Conservation (phyloP, 1,140 invertebrate genomes). For the Whitmania pigra region DNA sequence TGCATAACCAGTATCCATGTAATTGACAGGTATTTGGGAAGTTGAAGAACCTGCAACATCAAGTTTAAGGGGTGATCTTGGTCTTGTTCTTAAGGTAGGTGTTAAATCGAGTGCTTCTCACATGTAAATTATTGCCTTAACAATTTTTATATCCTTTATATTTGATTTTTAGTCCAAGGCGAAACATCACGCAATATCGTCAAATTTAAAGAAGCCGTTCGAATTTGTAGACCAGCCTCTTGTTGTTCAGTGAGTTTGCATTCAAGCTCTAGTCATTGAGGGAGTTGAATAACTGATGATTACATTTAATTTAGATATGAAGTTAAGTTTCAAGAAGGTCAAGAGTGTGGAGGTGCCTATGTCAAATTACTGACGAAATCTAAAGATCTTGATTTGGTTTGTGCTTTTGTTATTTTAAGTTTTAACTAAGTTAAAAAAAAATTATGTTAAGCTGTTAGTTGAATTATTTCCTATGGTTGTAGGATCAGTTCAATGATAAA, state of each 20-base stretch:
- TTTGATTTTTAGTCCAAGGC: conserved; percentile 60
- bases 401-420: background rate
- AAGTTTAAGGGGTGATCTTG: conserved; percentile 67
- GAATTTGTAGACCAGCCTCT: conserved; percentile 71
- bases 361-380: conserved; percentile 66
- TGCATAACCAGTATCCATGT: background rate
- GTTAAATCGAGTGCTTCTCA: background rate
- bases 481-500: conserved; percentile 76
- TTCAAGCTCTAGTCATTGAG: background rate
- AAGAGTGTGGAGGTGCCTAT: conserved; percentile 97
- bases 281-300: conserved; percentile 11
- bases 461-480: conserved; percentile 28
- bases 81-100: conserved; percentile 64
- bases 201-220: conserved; percentile 67
- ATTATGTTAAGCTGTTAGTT: background rate
- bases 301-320: conserved; percentile 42
- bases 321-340: conserved; percentile 68
- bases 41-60: conserved; percentile 65
- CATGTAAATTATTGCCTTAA: background rate
- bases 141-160: background rate
- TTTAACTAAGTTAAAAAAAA: background rate
- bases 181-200: conserved; percentile 84
- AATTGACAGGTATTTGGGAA: conserved; percentile 47
- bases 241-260: conserved; percentile 71
- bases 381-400: conserved; percentile 55